phyloP scores from a whole-genome alignment of 2,888 invertebrate genomes.

The Cephus spinipes region DNA sequence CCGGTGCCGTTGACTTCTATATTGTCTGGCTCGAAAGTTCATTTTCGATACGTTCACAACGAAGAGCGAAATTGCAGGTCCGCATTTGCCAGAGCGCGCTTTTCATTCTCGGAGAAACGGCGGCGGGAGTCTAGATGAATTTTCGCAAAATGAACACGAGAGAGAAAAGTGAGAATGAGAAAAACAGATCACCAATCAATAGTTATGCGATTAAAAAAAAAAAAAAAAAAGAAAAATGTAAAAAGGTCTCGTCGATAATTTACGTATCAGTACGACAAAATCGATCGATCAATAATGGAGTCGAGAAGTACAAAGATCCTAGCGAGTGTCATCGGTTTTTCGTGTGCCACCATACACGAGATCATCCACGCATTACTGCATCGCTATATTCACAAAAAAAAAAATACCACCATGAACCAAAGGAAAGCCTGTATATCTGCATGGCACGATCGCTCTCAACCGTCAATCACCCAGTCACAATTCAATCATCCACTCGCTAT shows the following conservation, averaged over 20 bases:
- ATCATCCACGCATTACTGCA: slow-evolving; percentile 15
- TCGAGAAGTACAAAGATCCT: background rate
- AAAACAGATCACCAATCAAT: background rate
- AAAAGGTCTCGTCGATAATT: slow-evolving; percentile 1
- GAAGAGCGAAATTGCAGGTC: background rate
- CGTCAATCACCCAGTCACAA: background rate
- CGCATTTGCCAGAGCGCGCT: background rate
- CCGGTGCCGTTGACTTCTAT: background rate
- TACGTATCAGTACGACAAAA: background rate
- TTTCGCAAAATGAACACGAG: background rate
- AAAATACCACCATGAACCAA: background rate
- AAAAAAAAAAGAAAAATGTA: background rate
- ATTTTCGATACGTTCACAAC: background rate
- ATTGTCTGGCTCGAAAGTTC: background rate
- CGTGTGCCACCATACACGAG: slow-evolving; percentile 5
- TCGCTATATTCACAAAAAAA: background rate
- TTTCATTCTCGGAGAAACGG: background rate
- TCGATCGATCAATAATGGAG: background rate
- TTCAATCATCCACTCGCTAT: slow-evolving; percentile 6
- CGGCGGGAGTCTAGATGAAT: background rate
- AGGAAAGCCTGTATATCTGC: background rate
- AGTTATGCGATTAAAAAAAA: background rate
- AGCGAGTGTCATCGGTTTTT: background rate
- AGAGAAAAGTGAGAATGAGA: background rate
- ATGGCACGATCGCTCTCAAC: background rate